Base-by-base conservation (phyloP, 2,888 invertebrate genomes). In the Nymphalis urticae region DNA sequence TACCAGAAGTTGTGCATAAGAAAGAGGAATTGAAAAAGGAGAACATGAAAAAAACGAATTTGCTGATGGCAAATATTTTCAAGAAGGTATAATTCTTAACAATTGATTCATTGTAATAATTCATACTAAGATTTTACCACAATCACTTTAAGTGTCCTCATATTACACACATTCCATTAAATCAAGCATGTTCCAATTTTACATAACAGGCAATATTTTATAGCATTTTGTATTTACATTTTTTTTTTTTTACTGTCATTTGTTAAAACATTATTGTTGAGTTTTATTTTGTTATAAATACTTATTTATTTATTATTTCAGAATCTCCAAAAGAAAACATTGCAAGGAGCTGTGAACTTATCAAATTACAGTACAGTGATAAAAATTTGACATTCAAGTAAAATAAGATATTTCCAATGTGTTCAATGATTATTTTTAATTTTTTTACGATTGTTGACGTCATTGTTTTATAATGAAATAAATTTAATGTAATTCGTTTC, bases 61-160 rank as follows among this genome's bases (percentile, higher is more conserved):
- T 95, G 75, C 84, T 97, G 42, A 95, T 97, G 94, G 95, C 95
- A 1, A 94, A 95, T 82, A 93, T 96, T 69, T 97, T 97, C 85
- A 96, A 96, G 82, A 95, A 94, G 93, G 96, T 96, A 72, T 61
- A 48, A 50, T 59, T 71, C 53, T 62, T 53, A 62, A 53, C 50
- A n/a, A 17, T 66, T 72, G 21, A 8, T 2, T 56, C 16, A n/a
- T 8, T 50, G 6, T 50, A 17, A 50, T 19, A 50, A 17, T 9
- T 50, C 13, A 13, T 42, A 42, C 42, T 42, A 2, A 42, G 8
- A 42, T 13, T 4, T 42, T 42, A 2, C 13, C 13, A 42, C 42
- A 13, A 32, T 42, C 3, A 42, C 42, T 13, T 42, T 27, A 3
- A 13, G 42, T 13, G 13, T 13, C 1, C 10, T 42, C 42, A 42